Evolutionary conservation across 2,797 vertebrate species (phyloP).

Genomic region (Steatocranus sp.): DNA sequence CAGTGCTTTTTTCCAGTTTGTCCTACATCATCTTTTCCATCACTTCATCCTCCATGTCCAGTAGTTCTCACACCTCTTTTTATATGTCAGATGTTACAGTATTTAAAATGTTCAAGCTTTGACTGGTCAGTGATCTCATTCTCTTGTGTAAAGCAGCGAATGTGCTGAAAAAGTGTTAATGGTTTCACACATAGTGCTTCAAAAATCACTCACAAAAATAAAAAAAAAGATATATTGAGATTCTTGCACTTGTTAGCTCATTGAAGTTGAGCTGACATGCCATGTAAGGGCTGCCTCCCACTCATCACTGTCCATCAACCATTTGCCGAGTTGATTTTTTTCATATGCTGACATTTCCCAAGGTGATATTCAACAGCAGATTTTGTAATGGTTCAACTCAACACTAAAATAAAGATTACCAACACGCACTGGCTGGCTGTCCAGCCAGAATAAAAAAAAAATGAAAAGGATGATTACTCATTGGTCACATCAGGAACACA

Average conservation of each 20-base stretch:
- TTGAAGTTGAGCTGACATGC: background rate
- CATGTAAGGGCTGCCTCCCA: background rate
- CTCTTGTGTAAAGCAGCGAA: background rate
- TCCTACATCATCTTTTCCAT: background rate
- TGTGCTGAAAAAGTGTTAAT: background rate
- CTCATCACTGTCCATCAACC: constrained; percentile 5
- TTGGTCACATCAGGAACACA: background rate
- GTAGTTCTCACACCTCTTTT: background rate
- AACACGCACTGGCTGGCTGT: background rate
- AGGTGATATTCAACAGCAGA: constrained; percentile 20
- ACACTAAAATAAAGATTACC: constrained; percentile 24
- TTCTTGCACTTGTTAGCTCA: background rate
- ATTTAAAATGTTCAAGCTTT: background rate
- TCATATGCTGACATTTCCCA: constrained; percentile 23
- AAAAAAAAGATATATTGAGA: background rate
- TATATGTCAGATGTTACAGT: background rate
- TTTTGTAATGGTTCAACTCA: constrained; percentile 18
- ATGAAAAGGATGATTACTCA: constrained; percentile 31
- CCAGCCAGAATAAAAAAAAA: constrained; percentile 18
- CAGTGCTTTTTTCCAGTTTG: background rate
- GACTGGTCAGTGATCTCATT: background rate
- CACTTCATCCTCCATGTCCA: background rate
- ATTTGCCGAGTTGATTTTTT: constrained; percentile 5
- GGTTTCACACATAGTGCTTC: background rate
- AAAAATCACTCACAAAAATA: background rate